phyloP scores from a whole-genome alignment of 2,113 vertebrate genomes.

The Nematolebias whitei region DNA sequence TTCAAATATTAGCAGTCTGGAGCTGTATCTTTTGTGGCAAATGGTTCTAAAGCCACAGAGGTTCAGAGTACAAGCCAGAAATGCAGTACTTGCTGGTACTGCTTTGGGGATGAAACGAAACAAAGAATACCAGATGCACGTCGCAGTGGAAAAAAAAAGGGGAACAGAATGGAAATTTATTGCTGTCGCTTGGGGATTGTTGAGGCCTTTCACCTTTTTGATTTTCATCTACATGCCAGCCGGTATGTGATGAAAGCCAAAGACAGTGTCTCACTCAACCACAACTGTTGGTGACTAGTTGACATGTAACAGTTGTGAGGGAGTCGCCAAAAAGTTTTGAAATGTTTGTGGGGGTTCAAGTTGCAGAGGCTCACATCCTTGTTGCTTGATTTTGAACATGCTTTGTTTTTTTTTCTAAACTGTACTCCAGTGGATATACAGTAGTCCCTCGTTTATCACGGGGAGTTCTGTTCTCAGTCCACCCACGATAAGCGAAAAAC shows the following conservation, averaged over 20 bases:
- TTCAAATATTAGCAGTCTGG: constrained; percentile 67
- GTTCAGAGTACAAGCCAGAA: constrained; percentile 31
- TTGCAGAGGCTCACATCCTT: no score
- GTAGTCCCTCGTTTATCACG: no score
- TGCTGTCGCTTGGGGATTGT: constrained; percentile 15
- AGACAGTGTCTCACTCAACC: not conserved
- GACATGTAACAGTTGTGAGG: no score
- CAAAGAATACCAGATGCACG: constrained; percentile 20
- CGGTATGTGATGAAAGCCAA: constrained; percentile 22
- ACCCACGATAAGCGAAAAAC: no score
- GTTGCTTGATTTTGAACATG: no score
- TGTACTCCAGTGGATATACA: no score
- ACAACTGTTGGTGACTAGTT: no score
- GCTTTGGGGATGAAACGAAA: constrained; percentile 24
- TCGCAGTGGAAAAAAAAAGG: constrained; percentile 15
- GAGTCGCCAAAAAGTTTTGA: no score
- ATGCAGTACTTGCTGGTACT: constrained; percentile 28
- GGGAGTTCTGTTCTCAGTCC: no score
- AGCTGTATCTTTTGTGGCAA: constrained; percentile 50
- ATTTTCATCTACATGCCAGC: constrained; percentile 18
- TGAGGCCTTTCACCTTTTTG: constrained; percentile 24
- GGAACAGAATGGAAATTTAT: constrained; percentile 30
- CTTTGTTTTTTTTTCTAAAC: no score
- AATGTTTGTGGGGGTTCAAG: no score
- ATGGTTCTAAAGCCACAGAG: constrained; percentile 43